Evolutionary conservation across 2,797 vertebrate species (phyloP).

Genomic region (Oryzias sinensis): DNA sequence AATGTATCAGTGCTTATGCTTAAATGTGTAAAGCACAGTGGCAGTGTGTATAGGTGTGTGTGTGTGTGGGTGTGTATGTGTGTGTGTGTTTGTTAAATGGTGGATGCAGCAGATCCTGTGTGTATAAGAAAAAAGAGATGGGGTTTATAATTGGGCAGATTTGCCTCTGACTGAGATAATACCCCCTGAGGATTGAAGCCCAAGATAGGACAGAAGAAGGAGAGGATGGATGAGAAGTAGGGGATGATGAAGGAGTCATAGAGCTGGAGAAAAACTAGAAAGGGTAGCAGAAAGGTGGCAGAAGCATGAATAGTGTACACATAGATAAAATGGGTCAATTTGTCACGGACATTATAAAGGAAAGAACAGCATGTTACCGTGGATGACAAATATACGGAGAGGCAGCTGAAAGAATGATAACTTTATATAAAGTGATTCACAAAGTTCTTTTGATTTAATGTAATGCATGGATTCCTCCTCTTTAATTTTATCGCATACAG

Average conservation of each 20-base stretch:
- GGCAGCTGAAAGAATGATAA: conserved; percentile 19
- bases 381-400: conserved; percentile 41
- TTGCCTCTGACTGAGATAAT: conserved; percentile 79
- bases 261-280: too few species aligned
- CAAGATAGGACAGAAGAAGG: conserved; percentile 44
- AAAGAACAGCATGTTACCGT: conserved; percentile 43
- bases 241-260: conserved; percentile 23
- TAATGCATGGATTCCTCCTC: conserved; percentile 9
- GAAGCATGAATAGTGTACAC: conserved; percentile 35
- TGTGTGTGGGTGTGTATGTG: conserved; percentile 9
- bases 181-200: conserved; percentile 73
- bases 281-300: conserved; percentile 35
- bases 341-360: conserved; percentile 29
- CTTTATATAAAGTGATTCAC: conserved; percentile 10
- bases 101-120: conserved; percentile 7
- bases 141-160: conserved; percentile 84
- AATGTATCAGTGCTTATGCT: conserved; percentile 45
- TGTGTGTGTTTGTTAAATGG: conserved; percentile 3
- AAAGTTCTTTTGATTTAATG: conserved; percentile 27
- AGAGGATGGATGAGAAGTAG: conserved; percentile 39
- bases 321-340: conserved; percentile 31
- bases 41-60: conserved; percentile 17
- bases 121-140: conserved; percentile 58
- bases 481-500: conserved; percentile 22
- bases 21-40: conserved; percentile 37